These are phyloP conservation scores for Pseudotriccus pelzelni DNA, from an alignment of 2,797 vertebrate species.

Conservation along the genomic window DNA sequence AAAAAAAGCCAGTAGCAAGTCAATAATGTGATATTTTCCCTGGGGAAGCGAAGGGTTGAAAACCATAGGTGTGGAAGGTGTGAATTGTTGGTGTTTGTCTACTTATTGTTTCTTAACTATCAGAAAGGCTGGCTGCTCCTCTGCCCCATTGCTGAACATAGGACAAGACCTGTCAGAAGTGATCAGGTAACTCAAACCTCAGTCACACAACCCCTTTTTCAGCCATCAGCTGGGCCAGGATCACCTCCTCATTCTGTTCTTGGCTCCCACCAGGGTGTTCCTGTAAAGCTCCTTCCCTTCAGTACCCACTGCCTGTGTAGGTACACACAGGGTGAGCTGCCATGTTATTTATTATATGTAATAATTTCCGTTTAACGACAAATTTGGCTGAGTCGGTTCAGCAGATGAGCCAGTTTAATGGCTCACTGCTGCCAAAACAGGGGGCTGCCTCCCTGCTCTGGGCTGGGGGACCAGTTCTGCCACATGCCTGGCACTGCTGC, in stretches of 20 bases:
- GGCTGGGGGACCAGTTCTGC: not conserved
- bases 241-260: not conserved
- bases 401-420: not conserved
- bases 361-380: not conserved
- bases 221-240: not conserved
- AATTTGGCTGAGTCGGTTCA: not conserved
- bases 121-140: not conserved
- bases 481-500: not conserved
- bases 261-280: not conserved
- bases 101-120: not conserved
- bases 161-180: not conserved
- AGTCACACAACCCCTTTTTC: not conserved
- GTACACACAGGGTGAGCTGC: rapidly evolving
- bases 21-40: not conserved
- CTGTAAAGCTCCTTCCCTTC: not conserved
- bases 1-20: not conserved
- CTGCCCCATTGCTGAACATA: not conserved
- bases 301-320: not conserved
- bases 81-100: not conserved
- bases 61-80: not conserved
- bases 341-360: not conserved
- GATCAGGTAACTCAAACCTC: not conserved
- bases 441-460: not conserved
- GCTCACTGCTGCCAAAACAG: not conserved
- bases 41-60: not conserved